Conservation (phyloP, 2,888 invertebrate genomes). For the Caenorhabditis japonica region DNA sequence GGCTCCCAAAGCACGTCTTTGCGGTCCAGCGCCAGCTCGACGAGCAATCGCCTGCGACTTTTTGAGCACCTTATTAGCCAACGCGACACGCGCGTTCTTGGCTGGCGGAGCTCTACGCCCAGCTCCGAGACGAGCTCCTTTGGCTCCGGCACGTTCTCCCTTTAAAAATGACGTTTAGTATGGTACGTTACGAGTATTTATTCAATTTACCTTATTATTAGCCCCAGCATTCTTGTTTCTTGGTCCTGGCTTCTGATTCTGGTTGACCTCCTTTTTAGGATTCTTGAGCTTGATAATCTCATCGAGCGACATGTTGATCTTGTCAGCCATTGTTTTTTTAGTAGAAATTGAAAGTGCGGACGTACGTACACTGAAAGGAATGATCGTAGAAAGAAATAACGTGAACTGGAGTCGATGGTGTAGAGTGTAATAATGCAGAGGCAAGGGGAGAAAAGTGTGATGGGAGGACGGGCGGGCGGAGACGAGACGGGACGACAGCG, state of each 20-base stretch:
- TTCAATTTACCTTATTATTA: constrained; percentile 8
- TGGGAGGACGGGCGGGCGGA: constrained; percentile 2
- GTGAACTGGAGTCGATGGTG: constrained; percentile 1
- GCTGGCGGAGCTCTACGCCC: constrained; percentile 26
- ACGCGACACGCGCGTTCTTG: constrained; percentile 16
- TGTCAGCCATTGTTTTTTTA: constrained; percentile 35
- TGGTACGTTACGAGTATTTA: constrained; percentile 14
- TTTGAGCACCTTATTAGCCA: constrained; percentile 34
- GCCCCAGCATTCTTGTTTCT: background rate
- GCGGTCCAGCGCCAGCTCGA: constrained; percentile 11
- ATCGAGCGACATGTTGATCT: constrained; percentile 51
- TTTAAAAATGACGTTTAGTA: background rate
- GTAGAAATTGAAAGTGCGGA: background rate
- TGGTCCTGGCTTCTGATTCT: constrained; percentile 1
- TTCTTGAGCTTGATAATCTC: constrained; percentile 48
- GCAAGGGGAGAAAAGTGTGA: background rate
- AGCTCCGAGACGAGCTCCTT: constrained; percentile 11
- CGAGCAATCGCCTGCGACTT: constrained; percentile 26
- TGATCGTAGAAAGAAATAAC: background rate
- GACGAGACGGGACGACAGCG: background rate
- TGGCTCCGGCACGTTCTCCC: constrained; percentile 7
- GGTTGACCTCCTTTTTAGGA: constrained; percentile 9
- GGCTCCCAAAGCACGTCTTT: constrained; percentile 6
- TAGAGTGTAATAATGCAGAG: background rate
- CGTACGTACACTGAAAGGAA: constrained; percentile 5